Evolutionary conservation across 1,140 invertebrate genomes (phyloP), one percentile per base, ranked within the genome.

Genomic region (Lamellibrachia luymesi): DNA sequence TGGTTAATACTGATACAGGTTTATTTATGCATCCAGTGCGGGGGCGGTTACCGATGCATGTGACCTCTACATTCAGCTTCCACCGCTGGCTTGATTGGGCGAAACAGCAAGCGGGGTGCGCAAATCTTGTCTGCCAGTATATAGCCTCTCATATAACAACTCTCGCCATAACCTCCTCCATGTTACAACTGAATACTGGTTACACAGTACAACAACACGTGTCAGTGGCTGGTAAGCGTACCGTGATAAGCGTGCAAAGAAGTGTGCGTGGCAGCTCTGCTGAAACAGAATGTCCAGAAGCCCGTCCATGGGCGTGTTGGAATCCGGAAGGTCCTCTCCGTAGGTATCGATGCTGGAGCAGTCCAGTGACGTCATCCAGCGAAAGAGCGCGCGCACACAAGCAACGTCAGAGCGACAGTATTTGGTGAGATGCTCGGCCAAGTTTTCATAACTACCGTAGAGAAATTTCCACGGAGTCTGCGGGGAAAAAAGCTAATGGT

Each of bases 321-420:
- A 49, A 27, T 2, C 92, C 27, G 92, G 92, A 38, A 93, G 38
- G 8, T 93, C 38, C 64, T 27, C 17, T 50, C 27, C 27, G 50
- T 49, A 38, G 49, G 4, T n/a, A 25, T 94, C 93, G 0, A 95
- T 89, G 90, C 94, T 95, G 94, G 95, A 95, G 50, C 95, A 94
- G 93, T 96, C 95, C 25, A 96, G 94, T 50, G 95, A 95, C 0
- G 95, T 95, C 56, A 95, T 94, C 95, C 95, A 96, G 50, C 94
- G 94, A 92, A 95, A 96, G 22, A 96, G 95, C 90, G 95, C 95
- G 27, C 95, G 93, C 5, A 95, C 94, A 92, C 94, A 95, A 51
- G 93, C 94, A 49, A 95, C 91, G 64, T 96, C 95, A 90, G 27
- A 89, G 38, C 89, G 27, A 56, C 51, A 90, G 2, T 51, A 13